Percentiles rank a stretch among this genome's conserved stretches.
Conservation (phyloP, 2,113 vertebrate genomes). For the Aspiorhynchus laticeps region DNA sequence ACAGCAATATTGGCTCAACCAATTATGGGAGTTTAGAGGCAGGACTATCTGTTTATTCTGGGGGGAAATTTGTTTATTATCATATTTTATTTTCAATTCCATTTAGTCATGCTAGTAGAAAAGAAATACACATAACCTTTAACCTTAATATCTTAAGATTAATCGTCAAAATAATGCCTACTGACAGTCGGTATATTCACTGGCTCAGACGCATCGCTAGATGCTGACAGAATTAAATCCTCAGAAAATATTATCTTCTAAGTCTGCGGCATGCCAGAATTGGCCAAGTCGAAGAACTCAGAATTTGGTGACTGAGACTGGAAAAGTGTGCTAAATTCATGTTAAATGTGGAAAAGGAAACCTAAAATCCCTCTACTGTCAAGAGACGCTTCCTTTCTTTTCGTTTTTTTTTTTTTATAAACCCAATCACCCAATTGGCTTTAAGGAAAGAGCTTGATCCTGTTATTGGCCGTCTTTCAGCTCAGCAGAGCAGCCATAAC, state of each 20-base stretch:
- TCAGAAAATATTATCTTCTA: slow-evolving; percentile 16
- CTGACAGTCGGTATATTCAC: not conserved
- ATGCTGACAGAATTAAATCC: slow-evolving; percentile 9
- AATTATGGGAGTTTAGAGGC: not conserved
- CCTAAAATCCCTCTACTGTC: slow-evolving; percentile 23
- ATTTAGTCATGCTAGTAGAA: not conserved
- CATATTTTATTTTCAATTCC: not conserved
- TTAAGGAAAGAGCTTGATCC: slow-evolving; percentile 25
- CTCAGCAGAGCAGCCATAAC: slow-evolving; percentile 20
- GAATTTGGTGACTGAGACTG: slow-evolving; percentile 1
- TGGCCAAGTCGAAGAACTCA: not conserved
- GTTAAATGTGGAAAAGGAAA: slow-evolving; percentile 43
- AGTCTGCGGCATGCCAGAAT: not conserved
- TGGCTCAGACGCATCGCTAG: not conserved
- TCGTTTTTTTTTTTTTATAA: not conserved
- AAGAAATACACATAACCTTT: not conserved
- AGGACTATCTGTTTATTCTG: not conserved
- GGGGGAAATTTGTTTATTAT: not conserved
- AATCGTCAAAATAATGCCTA: not conserved
- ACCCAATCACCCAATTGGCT: slow-evolving; percentile 16
- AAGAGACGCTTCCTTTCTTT: slow-evolving; percentile 7
- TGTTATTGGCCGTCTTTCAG: slow-evolving; percentile 38
- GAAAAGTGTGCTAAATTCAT: slow-evolving; percentile 12
- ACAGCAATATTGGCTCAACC: not conserved
- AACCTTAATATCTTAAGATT: not conserved